These are phyloP conservation scores for Azorinus chamasolen DNA, from an alignment of 2,888 invertebrate genomes.

Conservation along the genomic window DNA sequence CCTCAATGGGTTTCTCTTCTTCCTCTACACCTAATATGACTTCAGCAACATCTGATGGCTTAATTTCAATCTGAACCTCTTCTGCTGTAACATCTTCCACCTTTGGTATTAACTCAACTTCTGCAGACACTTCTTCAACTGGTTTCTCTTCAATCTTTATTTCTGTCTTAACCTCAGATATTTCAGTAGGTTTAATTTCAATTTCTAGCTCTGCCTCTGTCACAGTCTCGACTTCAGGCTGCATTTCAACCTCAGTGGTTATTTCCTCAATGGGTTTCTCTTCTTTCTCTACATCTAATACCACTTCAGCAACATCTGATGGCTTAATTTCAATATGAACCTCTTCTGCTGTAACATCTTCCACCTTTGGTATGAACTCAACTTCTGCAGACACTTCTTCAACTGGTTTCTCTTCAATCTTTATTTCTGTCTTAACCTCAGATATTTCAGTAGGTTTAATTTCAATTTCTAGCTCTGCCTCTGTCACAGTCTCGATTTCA, in stretches of 20 bases:
- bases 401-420: conserved; percentile 5
- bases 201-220: conserved; percentile 10
- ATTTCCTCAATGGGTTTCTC: conserved; percentile 7
- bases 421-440: conserved; percentile 6
- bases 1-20: background rate
- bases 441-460: background rate
- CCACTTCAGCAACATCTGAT: conserved; percentile 4
- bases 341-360: conserved; percentile 25
- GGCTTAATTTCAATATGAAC: conserved; percentile 25
- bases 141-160: conserved; percentile 14
- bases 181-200: background rate
- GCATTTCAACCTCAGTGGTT: conserved; percentile 10
- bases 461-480: background rate
- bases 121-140: conserved; percentile 16
- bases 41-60: conserved; percentile 24
- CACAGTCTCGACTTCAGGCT: conserved; percentile 8
- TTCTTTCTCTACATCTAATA: conserved; percentile 18
- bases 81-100: conserved; percentile 31
- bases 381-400: conserved; percentile 11
- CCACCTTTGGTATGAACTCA: conserved; percentile 7
- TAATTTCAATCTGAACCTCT: conserved; percentile 21
- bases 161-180: background rate
- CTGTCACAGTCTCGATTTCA: background rate
- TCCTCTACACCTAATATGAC: background rate
- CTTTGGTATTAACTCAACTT: conserved; percentile 22